phyloP scores from a whole-genome alignment of 2,113 vertebrate genomes.

The Laterallus jamaicensis region DNA sequence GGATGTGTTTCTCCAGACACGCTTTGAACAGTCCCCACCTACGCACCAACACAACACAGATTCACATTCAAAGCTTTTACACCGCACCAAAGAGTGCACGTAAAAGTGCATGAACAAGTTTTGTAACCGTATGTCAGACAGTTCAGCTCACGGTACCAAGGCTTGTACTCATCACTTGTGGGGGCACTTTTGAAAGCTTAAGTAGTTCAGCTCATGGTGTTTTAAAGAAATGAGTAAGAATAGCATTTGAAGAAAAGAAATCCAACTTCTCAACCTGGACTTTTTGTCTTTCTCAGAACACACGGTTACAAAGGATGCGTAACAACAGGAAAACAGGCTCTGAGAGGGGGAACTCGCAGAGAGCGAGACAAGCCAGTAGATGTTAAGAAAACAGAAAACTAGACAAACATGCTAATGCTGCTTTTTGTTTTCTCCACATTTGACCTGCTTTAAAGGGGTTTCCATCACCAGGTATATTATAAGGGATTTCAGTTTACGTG shows the following conservation, averaged over 20 bases:
- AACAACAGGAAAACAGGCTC: not conserved
- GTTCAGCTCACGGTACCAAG: not conserved
- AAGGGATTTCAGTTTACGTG: not conserved
- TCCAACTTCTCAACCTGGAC: not conserved
- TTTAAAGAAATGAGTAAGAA: not conserved
- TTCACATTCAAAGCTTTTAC: conserved; percentile 16
- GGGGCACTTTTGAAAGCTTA: not conserved
- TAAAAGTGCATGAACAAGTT: not conserved
- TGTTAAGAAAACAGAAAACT: not conserved
- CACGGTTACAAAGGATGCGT: not conserved
- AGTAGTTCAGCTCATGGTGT: not conserved
- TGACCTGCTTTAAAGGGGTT: not conserved
- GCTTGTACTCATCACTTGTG: not conserved
- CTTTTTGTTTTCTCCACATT: conserved; percentile 12
- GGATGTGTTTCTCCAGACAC: not conserved
- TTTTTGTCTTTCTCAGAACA: not conserved
- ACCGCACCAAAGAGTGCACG: not conserved
- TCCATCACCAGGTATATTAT: not conserved
- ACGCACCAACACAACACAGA: not conserved
- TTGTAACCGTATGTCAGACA: not conserved
- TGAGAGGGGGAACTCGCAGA: not conserved
- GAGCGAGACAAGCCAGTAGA: not conserved
- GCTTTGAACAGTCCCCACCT: not conserved
- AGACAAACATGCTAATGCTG: conserved; percentile 24
- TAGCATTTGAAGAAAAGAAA: not conserved